phyloP scores from a whole-genome alignment of 2,797 vertebrate species.

The Synaphobranchus kaupii region DNA sequence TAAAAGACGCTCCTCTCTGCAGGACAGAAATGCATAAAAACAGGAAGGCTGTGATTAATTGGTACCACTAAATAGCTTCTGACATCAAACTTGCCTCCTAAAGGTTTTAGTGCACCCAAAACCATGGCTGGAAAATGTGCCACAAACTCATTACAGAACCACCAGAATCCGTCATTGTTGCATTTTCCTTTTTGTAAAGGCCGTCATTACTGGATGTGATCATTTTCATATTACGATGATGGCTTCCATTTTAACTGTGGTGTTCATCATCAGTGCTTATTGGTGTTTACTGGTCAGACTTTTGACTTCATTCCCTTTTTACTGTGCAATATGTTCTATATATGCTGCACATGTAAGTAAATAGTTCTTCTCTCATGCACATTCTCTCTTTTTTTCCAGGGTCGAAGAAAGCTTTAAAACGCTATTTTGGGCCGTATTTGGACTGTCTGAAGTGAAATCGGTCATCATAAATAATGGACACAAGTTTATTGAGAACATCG shows the following conservation, averaged over 20 bases:
- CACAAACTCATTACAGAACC: not conserved
- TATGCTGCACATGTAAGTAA: not conserved
- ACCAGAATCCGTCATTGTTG: not conserved
- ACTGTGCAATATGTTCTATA: not conserved
- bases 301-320: not conserved
- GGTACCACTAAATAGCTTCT: not conserved
- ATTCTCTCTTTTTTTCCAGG: conserved; percentile 58
- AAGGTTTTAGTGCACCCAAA: not conserved
- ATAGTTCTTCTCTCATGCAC: not conserved
- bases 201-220: not conserved
- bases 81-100: not conserved
- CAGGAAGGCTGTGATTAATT: not conserved
- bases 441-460: conserved; percentile 95
- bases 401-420: conserved; percentile 99
- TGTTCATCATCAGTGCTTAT: not conserved
- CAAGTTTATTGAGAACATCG: conserved; percentile 98
- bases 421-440: conserved; percentile 98
- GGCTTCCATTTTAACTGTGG: not conserved
- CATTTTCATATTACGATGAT: not conserved
- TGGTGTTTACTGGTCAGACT: not conserved
- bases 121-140: not conserved
- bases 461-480: conserved; percentile 96
- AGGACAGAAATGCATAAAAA: no score
- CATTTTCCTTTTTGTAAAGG: not conserved
- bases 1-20: no score